phyloP scores from a whole-genome alignment of 2,797 vertebrate genomes.

The Petrocephalus sullivani region DNA sequence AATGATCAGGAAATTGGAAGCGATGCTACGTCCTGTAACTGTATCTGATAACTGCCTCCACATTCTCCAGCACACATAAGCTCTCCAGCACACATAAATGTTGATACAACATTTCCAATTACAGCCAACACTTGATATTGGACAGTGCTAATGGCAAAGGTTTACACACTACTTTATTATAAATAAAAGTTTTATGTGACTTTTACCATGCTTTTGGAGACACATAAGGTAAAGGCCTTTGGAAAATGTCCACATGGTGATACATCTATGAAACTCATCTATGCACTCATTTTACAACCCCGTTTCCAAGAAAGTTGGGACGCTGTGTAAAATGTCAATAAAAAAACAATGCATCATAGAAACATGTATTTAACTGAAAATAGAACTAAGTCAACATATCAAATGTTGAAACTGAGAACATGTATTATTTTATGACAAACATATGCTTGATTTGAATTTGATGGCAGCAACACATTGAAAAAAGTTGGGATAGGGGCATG shows the following conservation, averaged over 20 bases:
- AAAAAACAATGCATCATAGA: no score
- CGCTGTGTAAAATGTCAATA: no score
- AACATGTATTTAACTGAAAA: no score
- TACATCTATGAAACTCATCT: neutral
- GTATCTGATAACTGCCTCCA: neutral
- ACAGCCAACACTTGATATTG: neutral
- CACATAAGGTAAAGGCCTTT: neutral
- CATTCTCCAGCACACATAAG: neutral
- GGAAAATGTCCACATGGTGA: neutral
- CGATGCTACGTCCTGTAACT: neutral
- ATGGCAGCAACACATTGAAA: no score
- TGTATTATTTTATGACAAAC: no score
- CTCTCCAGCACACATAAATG: neutral
- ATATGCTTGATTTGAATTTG: neutral
- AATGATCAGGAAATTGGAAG: neutral
- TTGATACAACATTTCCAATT: neutral
- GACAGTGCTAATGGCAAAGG: neutral
- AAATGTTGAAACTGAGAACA: no score
- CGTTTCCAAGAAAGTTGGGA: no score
- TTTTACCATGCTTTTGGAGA: neutral
- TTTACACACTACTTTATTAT: neutral
- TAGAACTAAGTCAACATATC: no score
- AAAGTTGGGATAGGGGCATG: no score
- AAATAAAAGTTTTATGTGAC: neutral
- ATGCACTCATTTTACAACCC: neutral